Evolutionary conservation across 1,140 invertebrate species (phyloP), one percentile per base, ranked within the genome.

Genomic region (Zophobas morio): DNA sequence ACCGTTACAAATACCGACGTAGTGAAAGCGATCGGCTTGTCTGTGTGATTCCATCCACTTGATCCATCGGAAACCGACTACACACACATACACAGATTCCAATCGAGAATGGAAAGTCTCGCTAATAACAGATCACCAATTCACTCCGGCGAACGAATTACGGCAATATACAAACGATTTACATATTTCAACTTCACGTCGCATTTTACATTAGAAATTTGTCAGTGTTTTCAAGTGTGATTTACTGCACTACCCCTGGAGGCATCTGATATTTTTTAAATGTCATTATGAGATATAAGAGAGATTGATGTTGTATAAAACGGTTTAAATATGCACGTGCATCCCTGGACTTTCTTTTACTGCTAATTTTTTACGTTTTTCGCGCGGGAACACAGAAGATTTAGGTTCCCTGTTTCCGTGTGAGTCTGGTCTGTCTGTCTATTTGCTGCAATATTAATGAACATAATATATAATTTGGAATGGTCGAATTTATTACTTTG

Each of bases 1-100:
- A 75, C 74, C 74, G 74, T 75, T 75, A 75, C 74, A 75, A 56
- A 75, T 75, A 75, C 74, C 74, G 74, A 60, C 54, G 74, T 66
- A 66, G 60, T 66, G 60, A 66, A 66, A 66, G 60, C 60, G 60
- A 66, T 66, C 49, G 71, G 49, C 71, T 6, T 73, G 51, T 73
- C 60, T 56, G 57, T 77, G 75, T 71, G 75, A 77, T 77, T 77
- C 75, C 51, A 72, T 77, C 75, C 51, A 72, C 75, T 66, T 66
- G 60, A 39, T 66, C n/a, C 60, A 66, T 66, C 60, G 60, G 20
- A 47, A 46, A 75, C 46, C 34, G 35, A 32, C 49, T 51, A 51
- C 49, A 51, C 39, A 66, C 49, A 51, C 39, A 66, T 33, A 66
- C 39, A 72, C 75, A 57, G 39, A 54, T 57, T 71, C 53, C 75